Conservation (phyloP, 1,140 invertebrate species). For the Ostrea edulis region DNA sequence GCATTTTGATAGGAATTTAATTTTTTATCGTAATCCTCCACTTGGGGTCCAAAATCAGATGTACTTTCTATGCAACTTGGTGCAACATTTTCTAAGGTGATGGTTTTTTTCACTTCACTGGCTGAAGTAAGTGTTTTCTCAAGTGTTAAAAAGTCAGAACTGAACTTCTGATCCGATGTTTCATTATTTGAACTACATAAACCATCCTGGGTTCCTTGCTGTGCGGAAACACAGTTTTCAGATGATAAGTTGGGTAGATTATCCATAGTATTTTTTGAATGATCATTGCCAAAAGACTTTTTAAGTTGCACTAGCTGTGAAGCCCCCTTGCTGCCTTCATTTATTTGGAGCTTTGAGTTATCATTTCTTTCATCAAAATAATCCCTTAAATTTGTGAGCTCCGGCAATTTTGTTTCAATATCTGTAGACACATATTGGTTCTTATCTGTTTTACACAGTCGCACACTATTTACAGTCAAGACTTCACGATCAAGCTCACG, state of each 20-base stretch:
- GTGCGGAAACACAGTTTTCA: slow-evolving; percentile 33
- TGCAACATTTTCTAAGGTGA: neutral
- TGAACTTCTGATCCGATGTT: slow-evolving; percentile 22
- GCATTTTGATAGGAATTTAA: slow-evolving; percentile 13
- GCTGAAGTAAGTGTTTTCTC: neutral
- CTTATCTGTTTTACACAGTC: slow-evolving; percentile 50
- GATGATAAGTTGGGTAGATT: slow-evolving; percentile 36
- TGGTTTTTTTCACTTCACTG: neutral
- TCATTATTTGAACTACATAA: slow-evolving; percentile 10
- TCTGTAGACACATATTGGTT: slow-evolving; percentile 52
- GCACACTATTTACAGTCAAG: slow-evolving; percentile 43
- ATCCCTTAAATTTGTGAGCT: slow-evolving; percentile 49
- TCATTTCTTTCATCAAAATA: slow-evolving; percentile 52
- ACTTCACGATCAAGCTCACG: slow-evolving; percentile 40
- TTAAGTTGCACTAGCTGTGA: slow-evolving; percentile 5
- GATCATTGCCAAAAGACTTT: slow-evolving; percentile 38
- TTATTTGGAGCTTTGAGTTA: slow-evolving; percentile 49
- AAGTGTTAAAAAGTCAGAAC: slow-evolving; percentile 9
- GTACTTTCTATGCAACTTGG: slow-evolving; percentile 14
- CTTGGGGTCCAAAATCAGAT: slow-evolving; percentile 13
- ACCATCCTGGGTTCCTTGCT: slow-evolving; percentile 17
- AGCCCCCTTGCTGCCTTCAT: slow-evolving; percentile 50
- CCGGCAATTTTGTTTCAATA: slow-evolving; percentile 47
- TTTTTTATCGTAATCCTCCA: slow-evolving; percentile 11
- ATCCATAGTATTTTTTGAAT: slow-evolving; percentile 33